These are phyloP conservation scores for Acrobasis consociella DNA, from an alignment of 2,888 invertebrate genomes.

Conservation along the genomic window DNA sequence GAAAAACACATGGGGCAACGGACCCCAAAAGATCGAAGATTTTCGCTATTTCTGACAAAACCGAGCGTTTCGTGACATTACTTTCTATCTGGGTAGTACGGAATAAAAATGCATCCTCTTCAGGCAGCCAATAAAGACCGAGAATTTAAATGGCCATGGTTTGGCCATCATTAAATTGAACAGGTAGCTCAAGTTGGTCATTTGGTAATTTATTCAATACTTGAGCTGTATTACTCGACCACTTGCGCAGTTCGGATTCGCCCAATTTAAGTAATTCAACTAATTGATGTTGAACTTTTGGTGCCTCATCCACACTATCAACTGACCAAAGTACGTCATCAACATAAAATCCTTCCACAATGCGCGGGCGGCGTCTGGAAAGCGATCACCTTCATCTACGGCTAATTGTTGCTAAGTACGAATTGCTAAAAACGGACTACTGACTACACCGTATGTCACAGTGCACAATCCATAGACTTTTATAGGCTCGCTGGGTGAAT, in stretches of 20 bases:
- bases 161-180: not conserved
- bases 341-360: not conserved
- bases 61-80: not conserved
- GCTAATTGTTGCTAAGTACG: not conserved
- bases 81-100: not conserved
- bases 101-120: not conserved
- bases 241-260: not conserved
- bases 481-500: too few relatives aligned
- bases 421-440: not conserved
- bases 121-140: not conserved
- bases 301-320: not conserved
- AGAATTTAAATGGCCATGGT: not conserved
- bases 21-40: not conserved
- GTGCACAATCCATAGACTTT: not conserved
- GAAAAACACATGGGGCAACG: too few relatives aligned
- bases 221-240: not conserved
- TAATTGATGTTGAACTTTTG: not conserved
- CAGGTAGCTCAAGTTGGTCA: not conserved
- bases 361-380: not conserved
- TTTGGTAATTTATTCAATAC: not conserved
- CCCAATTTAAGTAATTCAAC: not conserved
- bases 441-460: not conserved
- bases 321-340: not conserved
- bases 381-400: not conserved
- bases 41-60: not conserved